phyloP scores from a whole-genome alignment of 1,140 invertebrate species.

The Drosophila nannoptera region DNA sequence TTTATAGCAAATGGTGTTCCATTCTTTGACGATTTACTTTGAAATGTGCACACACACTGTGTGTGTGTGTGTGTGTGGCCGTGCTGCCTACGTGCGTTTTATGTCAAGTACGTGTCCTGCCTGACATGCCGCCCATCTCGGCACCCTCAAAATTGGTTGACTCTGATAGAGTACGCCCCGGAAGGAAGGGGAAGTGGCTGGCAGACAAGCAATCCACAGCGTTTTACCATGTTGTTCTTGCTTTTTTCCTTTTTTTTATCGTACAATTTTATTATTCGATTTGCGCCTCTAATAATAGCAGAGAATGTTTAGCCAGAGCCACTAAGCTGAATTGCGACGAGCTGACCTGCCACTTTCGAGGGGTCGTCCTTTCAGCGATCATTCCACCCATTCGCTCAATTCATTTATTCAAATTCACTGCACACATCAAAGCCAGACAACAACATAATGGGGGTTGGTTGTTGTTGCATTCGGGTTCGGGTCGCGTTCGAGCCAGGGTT shows the following conservation, averaged over 20 bases:
- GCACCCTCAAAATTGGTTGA: not conserved
- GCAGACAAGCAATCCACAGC: constrained; percentile 14
- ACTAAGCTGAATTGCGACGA: constrained; percentile 7
- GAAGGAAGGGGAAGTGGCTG: constrained; percentile 5
- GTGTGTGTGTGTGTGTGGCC: constrained; percentile 31
- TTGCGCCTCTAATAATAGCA: constrained; percentile 32
- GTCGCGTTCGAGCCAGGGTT: no score
- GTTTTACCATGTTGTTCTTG: not conserved
- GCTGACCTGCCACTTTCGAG: constrained; percentile 24
- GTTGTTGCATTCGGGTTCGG: no score
- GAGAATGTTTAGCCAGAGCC: constrained; percentile 21
- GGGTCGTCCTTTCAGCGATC: constrained; percentile 57
- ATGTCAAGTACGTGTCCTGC: constrained; percentile 64
- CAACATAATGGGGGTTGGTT: constrained; percentile 7
- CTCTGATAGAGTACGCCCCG: constrained; percentile 9
- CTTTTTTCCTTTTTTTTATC: constrained; percentile 11
- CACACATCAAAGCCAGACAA: constrained; percentile 61
- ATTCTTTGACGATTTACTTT: constrained; percentile 36
- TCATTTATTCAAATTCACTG: constrained; percentile 64
- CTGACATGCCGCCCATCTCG: constrained; percentile 14
- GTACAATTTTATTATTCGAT: constrained; percentile 10
- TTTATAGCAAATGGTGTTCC: constrained; percentile 40
- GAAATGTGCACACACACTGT: constrained; percentile 25
- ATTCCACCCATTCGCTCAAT: constrained; percentile 64
- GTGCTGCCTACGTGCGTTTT: constrained; percentile 56